These are phyloP conservation scores for Sturnira hondurensis DNA, from an alignment of 2,113 vertebrate genomes.

Conservation along the genomic window DNA sequence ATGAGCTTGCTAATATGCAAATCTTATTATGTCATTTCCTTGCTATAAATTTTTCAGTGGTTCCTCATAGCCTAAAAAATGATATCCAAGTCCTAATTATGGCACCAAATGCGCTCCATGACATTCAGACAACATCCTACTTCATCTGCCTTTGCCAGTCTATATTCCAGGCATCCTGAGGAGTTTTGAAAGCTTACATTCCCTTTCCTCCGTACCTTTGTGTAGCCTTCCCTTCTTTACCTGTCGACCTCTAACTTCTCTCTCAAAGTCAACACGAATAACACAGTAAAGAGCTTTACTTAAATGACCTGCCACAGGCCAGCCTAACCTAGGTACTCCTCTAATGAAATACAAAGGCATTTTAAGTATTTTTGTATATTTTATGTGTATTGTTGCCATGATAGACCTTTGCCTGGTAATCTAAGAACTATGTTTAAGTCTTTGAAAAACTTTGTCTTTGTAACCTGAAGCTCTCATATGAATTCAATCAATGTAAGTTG, in stretches of 20 bases:
- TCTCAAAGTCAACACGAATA: not conserved
- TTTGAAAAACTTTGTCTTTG: constrained; percentile 5
- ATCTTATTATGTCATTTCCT: constrained; percentile 27
- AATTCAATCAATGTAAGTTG: constrained; percentile 20
- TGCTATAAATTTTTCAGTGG: constrained; percentile 13
- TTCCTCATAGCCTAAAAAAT: constrained; percentile 28
- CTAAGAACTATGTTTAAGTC: not conserved
- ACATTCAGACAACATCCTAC: not conserved
- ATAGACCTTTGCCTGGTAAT: not conserved
- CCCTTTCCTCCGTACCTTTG: not conserved
- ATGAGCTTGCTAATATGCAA: constrained; percentile 37
- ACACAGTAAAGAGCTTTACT: not conserved
- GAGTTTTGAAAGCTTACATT: not conserved
- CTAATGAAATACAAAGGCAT: not conserved
- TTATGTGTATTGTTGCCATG: not conserved
- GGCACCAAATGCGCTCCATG: not conserved
- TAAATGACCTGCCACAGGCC: not conserved
- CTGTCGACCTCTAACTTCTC: not conserved
- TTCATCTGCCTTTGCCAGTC: not conserved
- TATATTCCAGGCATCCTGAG: not conserved
- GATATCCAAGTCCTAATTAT: not conserved
- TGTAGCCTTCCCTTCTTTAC: not conserved
- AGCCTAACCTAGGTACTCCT: not conserved
- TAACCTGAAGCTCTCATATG: not conserved
- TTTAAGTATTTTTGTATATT: not conserved